Percentiles rank a stretch among this genome's conserved stretches.
Conservation (phyloP, 2,797 vertebrate genomes). For the Atherinosoma microstoma region DNA sequence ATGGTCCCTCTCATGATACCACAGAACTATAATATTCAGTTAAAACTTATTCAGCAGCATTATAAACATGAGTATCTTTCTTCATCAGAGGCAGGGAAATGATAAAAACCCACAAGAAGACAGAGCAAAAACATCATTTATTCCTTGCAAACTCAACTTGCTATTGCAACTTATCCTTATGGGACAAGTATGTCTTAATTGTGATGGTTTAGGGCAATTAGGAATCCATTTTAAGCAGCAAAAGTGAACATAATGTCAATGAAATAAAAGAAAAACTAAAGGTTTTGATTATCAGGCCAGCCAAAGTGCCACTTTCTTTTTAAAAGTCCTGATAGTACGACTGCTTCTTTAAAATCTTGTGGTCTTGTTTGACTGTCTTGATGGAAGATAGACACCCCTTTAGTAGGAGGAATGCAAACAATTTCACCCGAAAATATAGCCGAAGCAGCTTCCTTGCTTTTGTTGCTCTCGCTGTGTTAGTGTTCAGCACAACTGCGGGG, state of each 20-base stretch:
- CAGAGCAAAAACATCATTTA: not conserved
- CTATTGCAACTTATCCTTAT: not conserved
- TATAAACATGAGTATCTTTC: not conserved
- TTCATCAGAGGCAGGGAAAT: not conserved
- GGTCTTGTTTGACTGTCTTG: not conserved
- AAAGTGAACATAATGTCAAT: not conserved
- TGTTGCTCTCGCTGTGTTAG: not conserved
- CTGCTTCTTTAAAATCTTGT: not conserved
- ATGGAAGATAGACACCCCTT: not conserved
- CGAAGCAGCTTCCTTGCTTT: not conserved
- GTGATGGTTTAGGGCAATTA: not conserved
- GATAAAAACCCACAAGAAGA: conserved; percentile 2
- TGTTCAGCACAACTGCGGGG: not conserved
- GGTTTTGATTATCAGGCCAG: not conserved
- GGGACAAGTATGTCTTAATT: not conserved
- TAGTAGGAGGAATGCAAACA: not conserved
- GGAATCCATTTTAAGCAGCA: not conserved
- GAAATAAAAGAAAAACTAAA: not conserved
- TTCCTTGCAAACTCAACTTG: not conserved
- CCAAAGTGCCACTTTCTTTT: not conserved
- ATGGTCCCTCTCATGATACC: not conserved
- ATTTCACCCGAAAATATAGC: not conserved
- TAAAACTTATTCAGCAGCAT: conserved; percentile 4
- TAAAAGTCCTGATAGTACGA: not conserved
- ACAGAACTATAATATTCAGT: not conserved